Percentiles rank a stretch among this genome's conserved stretches.
Evolutionary conservation across 1,140 invertebrate species (phyloP).

Genomic region (Papilio machaon): DNA sequence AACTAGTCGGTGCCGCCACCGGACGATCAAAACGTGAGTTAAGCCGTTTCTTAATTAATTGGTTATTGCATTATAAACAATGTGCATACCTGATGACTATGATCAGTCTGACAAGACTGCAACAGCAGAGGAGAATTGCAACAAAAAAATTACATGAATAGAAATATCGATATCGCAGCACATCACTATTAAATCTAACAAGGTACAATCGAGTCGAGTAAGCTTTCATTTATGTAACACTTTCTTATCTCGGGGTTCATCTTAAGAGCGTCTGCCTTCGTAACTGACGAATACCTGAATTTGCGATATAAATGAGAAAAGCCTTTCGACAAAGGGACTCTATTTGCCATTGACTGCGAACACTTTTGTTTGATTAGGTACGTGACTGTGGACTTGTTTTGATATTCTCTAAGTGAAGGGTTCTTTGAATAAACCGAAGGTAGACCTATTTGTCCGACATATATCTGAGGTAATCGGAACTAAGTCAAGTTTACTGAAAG

Average conservation of each 20-base stretch:
- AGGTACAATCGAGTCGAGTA: slow-evolving; percentile 47
- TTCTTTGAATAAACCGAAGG: neutral
- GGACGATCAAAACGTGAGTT: too few species aligned
- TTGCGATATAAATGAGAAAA: slow-evolving; percentile 44
- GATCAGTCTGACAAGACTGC: too few species aligned
- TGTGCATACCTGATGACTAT: too few species aligned
- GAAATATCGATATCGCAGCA: neutral
- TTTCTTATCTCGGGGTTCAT: slow-evolving; percentile 55
- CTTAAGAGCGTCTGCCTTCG: slow-evolving; percentile 51
- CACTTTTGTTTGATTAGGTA: slow-evolving; percentile 32
- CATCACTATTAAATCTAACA: slow-evolving; percentile 42
- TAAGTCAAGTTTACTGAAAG: neutral
- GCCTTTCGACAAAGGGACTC: slow-evolving; percentile 37
- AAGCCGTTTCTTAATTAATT: too few species aligned
- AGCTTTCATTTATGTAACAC: slow-evolving; percentile 64
- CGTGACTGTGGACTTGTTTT: slow-evolving; percentile 28
- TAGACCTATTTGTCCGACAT: neutral
- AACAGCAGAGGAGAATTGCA: too few species aligned
- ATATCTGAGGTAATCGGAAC: neutral
- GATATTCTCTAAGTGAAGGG: slow-evolving; percentile 20
- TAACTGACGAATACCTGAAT: slow-evolving; percentile 46
- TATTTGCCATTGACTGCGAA: slow-evolving; percentile 34
- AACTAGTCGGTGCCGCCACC: too few species aligned
- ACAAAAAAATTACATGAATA: slow-evolving; percentile 4
- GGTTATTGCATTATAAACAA: too few species aligned